Evolutionary conservation across 2,888 invertebrate species (phyloP).

Genomic region (Thereva unica): DNA sequence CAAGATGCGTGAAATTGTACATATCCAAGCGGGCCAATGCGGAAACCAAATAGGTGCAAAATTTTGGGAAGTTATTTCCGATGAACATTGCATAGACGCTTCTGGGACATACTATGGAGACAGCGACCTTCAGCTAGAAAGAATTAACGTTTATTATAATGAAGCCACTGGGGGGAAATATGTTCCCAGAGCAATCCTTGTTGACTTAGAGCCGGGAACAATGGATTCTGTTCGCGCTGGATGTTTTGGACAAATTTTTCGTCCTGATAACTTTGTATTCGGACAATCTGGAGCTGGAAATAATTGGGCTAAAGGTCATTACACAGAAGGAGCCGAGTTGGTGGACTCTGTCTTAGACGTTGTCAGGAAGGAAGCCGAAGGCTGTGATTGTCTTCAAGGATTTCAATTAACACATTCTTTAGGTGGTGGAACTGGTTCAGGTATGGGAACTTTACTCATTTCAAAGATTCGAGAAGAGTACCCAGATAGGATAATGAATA

Average conservation of each 20-base stretch:
- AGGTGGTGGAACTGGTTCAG: slow-evolving; percentile 87
- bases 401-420: slow-evolving; percentile 82
- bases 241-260: slow-evolving; percentile 90
- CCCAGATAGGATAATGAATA: slow-evolving; percentile 85
- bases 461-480: slow-evolving; percentile 89
- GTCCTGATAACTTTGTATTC: slow-evolving; percentile 95
- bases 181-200: slow-evolving; percentile 90
- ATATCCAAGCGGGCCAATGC: slow-evolving; percentile 93
- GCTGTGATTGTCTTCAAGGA: slow-evolving; percentile 66
- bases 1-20: slow-evolving; percentile 95
- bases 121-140: slow-evolving; percentile 88
- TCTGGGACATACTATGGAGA: slow-evolving; percentile 89
- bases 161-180: slow-evolving; percentile 93
- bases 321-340: slow-evolving; percentile 89
- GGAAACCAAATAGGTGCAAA: slow-evolving; percentile 86
- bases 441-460: slow-evolving; percentile 84
- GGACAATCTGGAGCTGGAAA: slow-evolving; percentile 75
- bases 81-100: slow-evolving; percentile 92
- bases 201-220: slow-evolving; percentile 95
- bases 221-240: slow-evolving; percentile 97
- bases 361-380: slow-evolving; percentile 72
- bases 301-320: slow-evolving; percentile 72
- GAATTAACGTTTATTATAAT: slow-evolving; percentile 96
- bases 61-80: slow-evolving; percentile 73
- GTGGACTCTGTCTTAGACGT: slow-evolving; percentile 85